Conservation (phyloP, 2,888 invertebrate genomes). For the Idaea dimidiata region DNA sequence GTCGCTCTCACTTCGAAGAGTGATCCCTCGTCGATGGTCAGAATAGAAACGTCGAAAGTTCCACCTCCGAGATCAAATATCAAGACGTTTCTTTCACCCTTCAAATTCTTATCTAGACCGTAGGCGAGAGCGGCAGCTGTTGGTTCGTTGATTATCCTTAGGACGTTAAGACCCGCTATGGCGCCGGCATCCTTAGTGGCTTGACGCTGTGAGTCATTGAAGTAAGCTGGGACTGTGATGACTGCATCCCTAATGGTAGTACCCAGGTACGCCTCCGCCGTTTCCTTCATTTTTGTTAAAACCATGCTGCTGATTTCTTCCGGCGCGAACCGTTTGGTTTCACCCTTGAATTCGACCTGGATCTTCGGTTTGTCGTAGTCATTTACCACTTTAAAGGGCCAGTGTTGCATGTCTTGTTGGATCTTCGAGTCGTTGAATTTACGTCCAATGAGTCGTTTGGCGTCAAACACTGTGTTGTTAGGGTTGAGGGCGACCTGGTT, state of each 20-base stretch:
- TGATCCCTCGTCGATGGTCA: slow-evolving; percentile 90
- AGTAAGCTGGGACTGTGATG: slow-evolving; percentile 90
- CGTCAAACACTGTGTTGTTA: slow-evolving; percentile 86
- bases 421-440: slow-evolving; percentile 88
- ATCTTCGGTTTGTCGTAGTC: slow-evolving; percentile 85
- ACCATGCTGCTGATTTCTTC: slow-evolving; percentile 88
- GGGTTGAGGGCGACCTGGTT: slow-evolving; percentile 91
- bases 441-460: slow-evolving; percentile 89
- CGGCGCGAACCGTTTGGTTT: slow-evolving; percentile 83
- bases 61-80: slow-evolving; percentile 88
- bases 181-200: slow-evolving; percentile 90
- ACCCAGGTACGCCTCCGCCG: slow-evolving; percentile 87
- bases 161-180: slow-evolving; percentile 18
- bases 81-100: slow-evolving; percentile 84
- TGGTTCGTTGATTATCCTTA: slow-evolving; percentile 90
- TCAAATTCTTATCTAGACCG: slow-evolving; percentile 85
- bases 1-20: slow-evolving; percentile 87
- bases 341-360: slow-evolving; percentile 84
- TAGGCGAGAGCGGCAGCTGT: slow-evolving; percentile 91
- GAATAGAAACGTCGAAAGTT: slow-evolving; percentile 92
- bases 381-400: slow-evolving; percentile 89
- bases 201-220: slow-evolving; percentile 88
- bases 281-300: slow-evolving; percentile 80
- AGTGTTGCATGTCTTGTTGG: slow-evolving; percentile 89
- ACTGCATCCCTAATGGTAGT: slow-evolving; percentile 86